Percentiles rank a stretch among this genome's conserved stretches.
phyloP scores from a whole-genome alignment of 2,113 vertebrate genomes.

The Chlamydotis undulata region DNA sequence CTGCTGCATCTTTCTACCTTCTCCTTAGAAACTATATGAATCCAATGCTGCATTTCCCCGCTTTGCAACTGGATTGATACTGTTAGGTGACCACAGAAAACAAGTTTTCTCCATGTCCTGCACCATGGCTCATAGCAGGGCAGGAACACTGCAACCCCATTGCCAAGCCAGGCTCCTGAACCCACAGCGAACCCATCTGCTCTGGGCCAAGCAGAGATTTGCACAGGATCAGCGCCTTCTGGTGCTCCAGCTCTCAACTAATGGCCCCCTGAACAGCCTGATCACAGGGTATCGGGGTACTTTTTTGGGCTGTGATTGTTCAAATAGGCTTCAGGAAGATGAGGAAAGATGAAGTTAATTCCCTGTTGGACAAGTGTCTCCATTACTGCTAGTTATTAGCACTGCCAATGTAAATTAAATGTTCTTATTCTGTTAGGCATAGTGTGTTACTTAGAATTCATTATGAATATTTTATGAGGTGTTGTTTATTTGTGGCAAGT shows the following conservation, averaged over 20 bases:
- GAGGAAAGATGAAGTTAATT: not conserved
- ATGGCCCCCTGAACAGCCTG: rapidly evolving
- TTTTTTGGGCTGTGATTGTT: not conserved
- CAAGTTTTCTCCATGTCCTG: not conserved
- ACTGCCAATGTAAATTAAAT: not conserved
- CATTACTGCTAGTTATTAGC: not conserved
- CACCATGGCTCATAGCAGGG: not conserved
- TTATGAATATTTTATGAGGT: not conserved
- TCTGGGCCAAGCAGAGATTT: not conserved
- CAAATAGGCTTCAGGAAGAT: not conserved
- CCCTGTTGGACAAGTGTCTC: not conserved
- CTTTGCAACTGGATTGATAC: not conserved
- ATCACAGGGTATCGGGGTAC: not conserved
- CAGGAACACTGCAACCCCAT: not conserved
- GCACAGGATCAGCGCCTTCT: not conserved
- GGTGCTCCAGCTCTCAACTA: not conserved
- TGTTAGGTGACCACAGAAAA: not conserved
- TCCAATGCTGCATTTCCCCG: not conserved
- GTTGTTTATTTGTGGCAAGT: not conserved
- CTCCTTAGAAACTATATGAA: not conserved
- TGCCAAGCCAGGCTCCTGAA: not conserved
- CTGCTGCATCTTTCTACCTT: not conserved
- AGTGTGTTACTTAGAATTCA: not conserved
- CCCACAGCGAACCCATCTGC: rapidly evolving
- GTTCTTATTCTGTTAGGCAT: not conserved